Base-by-base conservation (phyloP, 2,797 vertebrate species). In the Poeciliopsis paucimaculata region DNA sequence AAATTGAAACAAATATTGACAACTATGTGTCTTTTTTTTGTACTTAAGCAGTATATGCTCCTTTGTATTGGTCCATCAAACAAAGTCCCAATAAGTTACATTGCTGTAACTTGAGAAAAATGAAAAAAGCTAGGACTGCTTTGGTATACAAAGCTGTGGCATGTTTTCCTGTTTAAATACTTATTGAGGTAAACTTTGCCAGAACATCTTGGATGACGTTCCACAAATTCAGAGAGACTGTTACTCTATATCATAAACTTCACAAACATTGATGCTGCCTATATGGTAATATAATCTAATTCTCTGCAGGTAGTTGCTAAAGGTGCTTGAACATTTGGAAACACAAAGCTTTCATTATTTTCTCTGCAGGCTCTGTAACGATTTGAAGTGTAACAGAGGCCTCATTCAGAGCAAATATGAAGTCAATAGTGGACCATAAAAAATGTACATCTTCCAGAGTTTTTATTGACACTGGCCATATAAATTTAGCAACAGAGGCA, bases 151-250 rank as follows among this genome's bases (percentile, higher is more conserved):
- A 49, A 45, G 80, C 83, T 82, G 36, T 53, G 31, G 62, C 43
- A 73, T 76, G 34, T 86, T 84, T 82, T 70, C 73, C 76, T 86
- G 73, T 80, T 86, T 88, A 75, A 77, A 76, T 62, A 81, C 78
- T 66, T 77, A 84, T 76, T 84, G 60, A 83, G 82, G 57, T 87
- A 15, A 87, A 84, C 84, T 80, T 53, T 72, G 76, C 43, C 47
- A 77, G 64, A 60, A 55, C 31, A 76, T 60, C 73, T 85, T 83
- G 83, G 73, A 74, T 80, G 76, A 36, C 73, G 72, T 70, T 45
- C 82, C 20, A 43, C 10, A 49, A 77, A 82, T 86, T 78, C 26
- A 72, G 84, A 73, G 72, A 84, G 89, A 84, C 60, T 77, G 53
- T 45, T 55, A 77, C 72, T 84, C 81, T 81, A 49, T 71, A 68